phyloP scores from a whole-genome alignment of 23 tunicate genomes.

The Clavelina lepadiformis region DNA sequence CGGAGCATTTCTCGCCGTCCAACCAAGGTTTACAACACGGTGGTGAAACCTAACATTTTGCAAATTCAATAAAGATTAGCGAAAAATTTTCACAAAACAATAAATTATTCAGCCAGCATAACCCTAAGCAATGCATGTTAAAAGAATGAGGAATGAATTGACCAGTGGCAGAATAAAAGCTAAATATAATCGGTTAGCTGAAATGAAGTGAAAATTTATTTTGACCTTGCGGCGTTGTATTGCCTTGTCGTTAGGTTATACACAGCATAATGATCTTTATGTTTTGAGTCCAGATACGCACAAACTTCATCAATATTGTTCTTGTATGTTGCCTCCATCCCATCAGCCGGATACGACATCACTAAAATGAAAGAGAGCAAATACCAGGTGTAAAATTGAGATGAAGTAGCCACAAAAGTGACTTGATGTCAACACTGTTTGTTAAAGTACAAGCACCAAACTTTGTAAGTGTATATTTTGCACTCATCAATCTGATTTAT shows the following conservation, averaged over 20 bases:
- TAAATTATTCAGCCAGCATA: too few relatives aligned
- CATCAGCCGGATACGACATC: conserved; percentile 94
- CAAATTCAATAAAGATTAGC: too few relatives aligned
- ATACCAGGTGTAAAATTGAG: too few relatives aligned
- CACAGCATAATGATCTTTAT: conserved; percentile 63
- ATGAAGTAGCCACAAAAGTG: too few relatives aligned
- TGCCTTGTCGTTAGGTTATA: conserved; percentile 68
- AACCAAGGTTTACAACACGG: conserved; percentile 78
- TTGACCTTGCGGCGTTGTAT: conserved; percentile 64
- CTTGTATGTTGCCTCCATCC: conserved; percentile 74
- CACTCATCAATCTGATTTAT: too few relatives aligned
- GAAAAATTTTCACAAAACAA: too few relatives aligned
- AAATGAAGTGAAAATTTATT: neutral
- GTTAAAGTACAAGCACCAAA: too few relatives aligned
- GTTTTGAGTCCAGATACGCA: conserved; percentile 54
- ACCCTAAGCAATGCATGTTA: too few relatives aligned
- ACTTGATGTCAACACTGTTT: too few relatives aligned
- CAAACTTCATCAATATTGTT: conserved; percentile 82
- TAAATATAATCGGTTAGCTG: neutral
- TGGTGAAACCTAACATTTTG: conserved; percentile 69
- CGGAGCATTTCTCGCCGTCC: conserved; percentile 76
- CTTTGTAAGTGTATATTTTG: too few relatives aligned
- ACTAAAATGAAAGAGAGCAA: conserved; percentile 41
- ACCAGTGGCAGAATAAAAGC: too few relatives aligned
- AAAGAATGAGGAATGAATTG: too few relatives aligned